Base-by-base conservation (phyloP, 2,888 invertebrate genomes). In the Acleris emargana region DNA sequence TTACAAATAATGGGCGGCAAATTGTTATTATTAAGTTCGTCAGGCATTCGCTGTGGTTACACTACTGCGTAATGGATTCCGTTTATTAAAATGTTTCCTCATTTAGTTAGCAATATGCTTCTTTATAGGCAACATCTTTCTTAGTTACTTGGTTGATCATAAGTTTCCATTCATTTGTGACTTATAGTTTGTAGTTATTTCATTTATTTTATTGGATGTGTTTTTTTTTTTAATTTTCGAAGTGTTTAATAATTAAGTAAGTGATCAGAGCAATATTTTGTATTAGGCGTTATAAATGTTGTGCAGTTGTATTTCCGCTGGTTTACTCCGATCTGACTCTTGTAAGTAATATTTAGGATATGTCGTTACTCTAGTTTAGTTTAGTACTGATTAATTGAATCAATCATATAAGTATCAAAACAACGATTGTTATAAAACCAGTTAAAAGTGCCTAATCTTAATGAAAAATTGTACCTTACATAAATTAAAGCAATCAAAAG, bases 271-370 rank as follows among this genome's bases (percentile, higher is more conserved):
- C 32, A 32, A 25, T 2, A 32, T 32, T 32, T 43, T 16, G 5
- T 43, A n/a, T n/a, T 18, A n/a, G 1, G 22, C 22, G 25, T 43
- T 43, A 51, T 53, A 47, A 38, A 25, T 32, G 22, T 32, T 62
- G n/a, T 82, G 81, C 68, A 76, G 77, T 4, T 82, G 82, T 67
- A 66, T 82, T 42, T 59, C 62, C 11, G 68, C 77, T 60, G 75
- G 76, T 45, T 74, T 80, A 32, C 73, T 76, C 38, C 69, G 71
- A 28, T 53, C 74, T 32, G 71, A 71, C 58, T 72, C 79, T 32
- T 71, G 81, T 81, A 77, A 78, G 77, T 67, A 20, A 17, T 52
- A 2, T 28, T 38, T 11, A 32, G 1, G 2, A 11, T 11, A 32
- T 13, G 11, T 11, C 32, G 32, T 32, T 9, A 32, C 11, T 11